Evolutionary conservation across 2,797 vertebrate species (phyloP).

Genomic region (Nothura maculosa): DNA sequence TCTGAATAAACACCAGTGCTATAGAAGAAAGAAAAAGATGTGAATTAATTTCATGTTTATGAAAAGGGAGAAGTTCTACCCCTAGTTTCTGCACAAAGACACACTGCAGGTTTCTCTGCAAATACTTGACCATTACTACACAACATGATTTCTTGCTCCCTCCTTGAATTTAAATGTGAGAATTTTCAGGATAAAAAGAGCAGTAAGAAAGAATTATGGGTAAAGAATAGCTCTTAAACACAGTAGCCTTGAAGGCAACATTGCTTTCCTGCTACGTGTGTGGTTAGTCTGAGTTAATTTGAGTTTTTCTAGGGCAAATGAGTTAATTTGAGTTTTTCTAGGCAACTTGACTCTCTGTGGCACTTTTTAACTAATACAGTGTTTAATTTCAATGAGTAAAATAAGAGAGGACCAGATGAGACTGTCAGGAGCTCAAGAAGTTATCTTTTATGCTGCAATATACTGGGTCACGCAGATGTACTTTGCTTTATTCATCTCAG

Average conservation of each 20-base stretch:
- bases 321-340: neutral
- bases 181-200: neutral
- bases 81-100: fast-evolving
- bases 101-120: neutral
- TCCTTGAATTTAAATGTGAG: neutral
- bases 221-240: neutral
- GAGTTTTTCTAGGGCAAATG: neutral
- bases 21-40: neutral
- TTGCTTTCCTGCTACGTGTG: neutral
- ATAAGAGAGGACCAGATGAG: neutral
- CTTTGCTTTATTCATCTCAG: neutral
- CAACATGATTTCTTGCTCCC: neutral
- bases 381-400: neutral
- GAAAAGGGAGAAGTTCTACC: constrained; percentile 17
- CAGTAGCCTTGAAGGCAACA: neutral
- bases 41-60: constrained; percentile 14
- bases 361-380: neutral
- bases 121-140: neutral
- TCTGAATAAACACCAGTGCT: constrained; percentile 21
- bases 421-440: neutral
- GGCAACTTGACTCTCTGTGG: neutral
- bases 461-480: fast-evolving
- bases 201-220: neutral
- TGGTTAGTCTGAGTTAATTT: too few species aligned
- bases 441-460: neutral